Evolutionary conservation across 2,113 vertebrate genomes (phyloP).

Genomic region (Oreotrochilus melanogaster): DNA sequence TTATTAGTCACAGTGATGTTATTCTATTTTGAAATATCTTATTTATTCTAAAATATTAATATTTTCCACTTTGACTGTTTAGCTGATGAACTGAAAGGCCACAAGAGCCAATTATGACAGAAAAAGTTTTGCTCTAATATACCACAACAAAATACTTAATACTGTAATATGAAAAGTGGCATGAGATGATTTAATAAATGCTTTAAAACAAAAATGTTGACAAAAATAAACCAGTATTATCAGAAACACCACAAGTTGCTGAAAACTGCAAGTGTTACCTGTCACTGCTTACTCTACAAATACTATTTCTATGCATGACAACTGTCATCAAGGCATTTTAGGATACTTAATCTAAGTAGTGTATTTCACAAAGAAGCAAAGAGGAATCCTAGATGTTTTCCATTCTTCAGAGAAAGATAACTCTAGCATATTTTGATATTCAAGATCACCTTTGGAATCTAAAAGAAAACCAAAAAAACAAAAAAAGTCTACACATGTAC

Average conservation of each 20-base stretch:
- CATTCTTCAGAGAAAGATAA: neutral
- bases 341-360: neutral
- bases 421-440: neutral
- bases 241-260: neutral
- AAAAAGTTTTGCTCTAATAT: neutral
- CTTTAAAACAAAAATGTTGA: constrained; percentile 50
- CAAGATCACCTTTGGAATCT: neutral
- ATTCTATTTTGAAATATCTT: neutral
- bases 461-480: neutral
- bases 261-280: neutral
- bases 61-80: neutral
- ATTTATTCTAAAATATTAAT: neutral
- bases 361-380: neutral
- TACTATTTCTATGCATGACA: neutral
- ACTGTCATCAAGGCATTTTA: neutral
- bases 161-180: neutral
- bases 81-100: neutral
- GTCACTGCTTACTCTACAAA: neutral
- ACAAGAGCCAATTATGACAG: neutral
- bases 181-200: neutral
- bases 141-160: neutral
- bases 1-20: neutral
- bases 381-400: neutral
- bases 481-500: rapidly evolving
- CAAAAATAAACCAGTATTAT: neutral